Evolutionary conservation across 2,888 invertebrate genomes (phyloP), one percentile per base, ranked within the genome.

Genomic region (Eumacrocentrus americanus): DNA sequence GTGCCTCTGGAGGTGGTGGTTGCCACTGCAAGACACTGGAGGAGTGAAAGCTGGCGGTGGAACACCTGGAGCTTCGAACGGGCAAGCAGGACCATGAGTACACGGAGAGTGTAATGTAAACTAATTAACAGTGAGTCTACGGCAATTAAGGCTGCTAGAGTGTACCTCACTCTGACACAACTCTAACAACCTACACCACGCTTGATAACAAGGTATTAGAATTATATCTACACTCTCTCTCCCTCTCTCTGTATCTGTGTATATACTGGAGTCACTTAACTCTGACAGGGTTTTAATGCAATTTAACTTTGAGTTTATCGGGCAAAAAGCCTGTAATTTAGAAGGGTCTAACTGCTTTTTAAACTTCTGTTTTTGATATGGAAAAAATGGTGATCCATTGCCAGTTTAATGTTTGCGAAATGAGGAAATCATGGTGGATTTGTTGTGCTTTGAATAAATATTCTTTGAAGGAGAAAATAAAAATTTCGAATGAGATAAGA

Each of bases 71-170:
- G 67, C 64, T 62, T 67, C 62, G 62, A 64, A 66, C 72, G 69
- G 63, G 57, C 62, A 62, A 59, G 62, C 52, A 46, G 63, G 56
- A 52, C 56, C 63, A 50, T 51, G 34, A 54, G 70, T 73, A 74
- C 70, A 72, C 70, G 66, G 74, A 74, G 75, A 75, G 77, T 75
- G 77, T 78, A 79, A 79, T 78, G 79, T 79, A 79, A 79, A 79
- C 79, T 79, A 79, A 79, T 79, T 79, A 79, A 75, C 73, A 78
- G 69, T 69, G 75, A 76, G 78, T 78, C 78, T 76, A 70, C 72
- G 71, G 77, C 77, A 79, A 79, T 79, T 78, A 79, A 77, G 78
- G 74, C 70, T 70, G 72, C 69, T 67, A 67, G 71, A 78, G 70
- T 77, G 78, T 77, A 75, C 75, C 65, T 75, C 71, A 70, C 76